phyloP scores from a whole-genome alignment of 2,888 invertebrate genomes.

The Schrankia costaestrigalis region DNA sequence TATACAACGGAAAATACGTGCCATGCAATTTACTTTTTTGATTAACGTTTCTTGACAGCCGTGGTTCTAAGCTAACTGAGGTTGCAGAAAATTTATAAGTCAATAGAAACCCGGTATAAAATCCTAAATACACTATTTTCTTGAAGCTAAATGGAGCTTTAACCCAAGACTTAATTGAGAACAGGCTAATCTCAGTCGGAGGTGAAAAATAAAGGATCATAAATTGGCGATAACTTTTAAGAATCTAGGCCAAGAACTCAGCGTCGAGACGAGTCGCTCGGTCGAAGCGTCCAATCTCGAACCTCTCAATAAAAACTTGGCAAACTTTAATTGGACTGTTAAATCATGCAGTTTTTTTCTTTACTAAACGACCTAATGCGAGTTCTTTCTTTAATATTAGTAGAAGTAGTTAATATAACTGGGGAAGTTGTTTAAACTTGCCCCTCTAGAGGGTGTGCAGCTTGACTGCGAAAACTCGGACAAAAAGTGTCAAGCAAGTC shows the following conservation, averaged over 20 bases:
- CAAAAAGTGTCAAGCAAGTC: slow-evolving; percentile 14
- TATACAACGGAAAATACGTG: too few relatives aligned
- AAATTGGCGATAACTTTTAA: background rate
- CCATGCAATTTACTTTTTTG: too few relatives aligned
- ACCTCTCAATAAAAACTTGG: slow-evolving; percentile 27
- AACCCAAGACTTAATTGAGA: too few relatives aligned
- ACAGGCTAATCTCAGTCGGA: too few relatives aligned
- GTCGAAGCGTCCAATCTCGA: slow-evolving; percentile 13
- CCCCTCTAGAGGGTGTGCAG: slow-evolving; percentile 12
- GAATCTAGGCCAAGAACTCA: background rate
- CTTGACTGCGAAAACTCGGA: slow-evolving; percentile 8
- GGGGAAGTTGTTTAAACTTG: slow-evolving; percentile 33
- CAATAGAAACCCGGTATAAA: background rate
- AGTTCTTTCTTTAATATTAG: slow-evolving; percentile 32
- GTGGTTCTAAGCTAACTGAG: background rate
- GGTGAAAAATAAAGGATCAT: background rate
- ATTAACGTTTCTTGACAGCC: background rate
- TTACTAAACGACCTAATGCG: slow-evolving; percentile 31
- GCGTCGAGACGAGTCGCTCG: background rate
- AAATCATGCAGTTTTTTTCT: slow-evolving; percentile 30
- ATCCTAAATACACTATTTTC: too few relatives aligned
- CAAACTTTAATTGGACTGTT: slow-evolving; percentile 28
- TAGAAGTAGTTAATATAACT: slow-evolving; percentile 28
- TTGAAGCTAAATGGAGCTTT: too few relatives aligned
- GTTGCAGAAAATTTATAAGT: background rate